Evolutionary conservation across 37 sponge, comb jelly and placozoan species (phyloP), one percentile per base, ranked within the genome.

Genomic region (Agelas oroides): DNA sequence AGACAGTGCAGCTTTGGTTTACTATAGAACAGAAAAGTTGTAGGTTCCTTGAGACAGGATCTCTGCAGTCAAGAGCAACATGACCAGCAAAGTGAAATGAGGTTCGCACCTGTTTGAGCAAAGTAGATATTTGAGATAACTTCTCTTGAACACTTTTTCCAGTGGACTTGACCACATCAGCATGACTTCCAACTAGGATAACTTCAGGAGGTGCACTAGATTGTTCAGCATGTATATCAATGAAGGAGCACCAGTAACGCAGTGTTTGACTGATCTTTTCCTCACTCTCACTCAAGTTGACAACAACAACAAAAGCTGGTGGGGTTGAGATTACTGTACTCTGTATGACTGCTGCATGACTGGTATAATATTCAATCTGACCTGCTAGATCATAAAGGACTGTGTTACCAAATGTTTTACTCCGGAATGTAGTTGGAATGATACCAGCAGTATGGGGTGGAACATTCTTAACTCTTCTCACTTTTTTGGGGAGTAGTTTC

Each of bases 181-280:
- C n/a, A n/a, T n/a, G n/a, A n/a, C n/a, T n/a, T n/a, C 84, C 84
- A 73, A 73, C 65, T 30, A 83, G 39, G 13, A 83, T 73, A 30
- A 83, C 37, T 24, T 83, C 63, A 61, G 84, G 64, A 23, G 58
- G 57, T 25, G 63, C 32, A 6, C 35, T 64, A 17, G 25, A 65
- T 28, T 66, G 33, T 12, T 32, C 21, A 23, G 27, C 21, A 24
- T 73, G 36, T 21, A 58, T 53, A 36, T 55, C 75, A 19, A 83
- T 73, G 34, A 73, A 59, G 1, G 53, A 31, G 15, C 38, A 34
- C 84, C 84, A 83, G 53, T 56, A 73, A 37, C 62, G 23, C 36
- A 83, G 65, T n/a, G 57, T 20, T n/a, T 31, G 62, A n/a, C 18
- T 59, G 8, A 83, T 35, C 24, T 34, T 24, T 1, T 83, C 84